A percentile compares a stretch with the other conserved stretches of the same genome.
phyloP scores from a whole-genome alignment of 2,113 vertebrate species.

The Empidonax alnorum region DNA sequence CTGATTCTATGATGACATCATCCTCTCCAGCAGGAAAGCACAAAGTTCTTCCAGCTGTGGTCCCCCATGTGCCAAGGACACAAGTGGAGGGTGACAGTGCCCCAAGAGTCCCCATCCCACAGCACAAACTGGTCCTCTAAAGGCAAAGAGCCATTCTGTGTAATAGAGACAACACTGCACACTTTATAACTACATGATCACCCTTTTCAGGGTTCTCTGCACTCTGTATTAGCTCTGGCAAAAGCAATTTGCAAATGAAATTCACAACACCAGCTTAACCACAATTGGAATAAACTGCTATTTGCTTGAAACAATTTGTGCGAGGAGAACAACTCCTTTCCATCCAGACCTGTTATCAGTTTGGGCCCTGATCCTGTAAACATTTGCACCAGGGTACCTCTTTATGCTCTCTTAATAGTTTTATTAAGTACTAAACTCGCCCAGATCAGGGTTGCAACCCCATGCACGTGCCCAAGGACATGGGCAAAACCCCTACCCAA shows the following conservation, averaged over 20 bases:
- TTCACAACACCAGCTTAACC: background rate
- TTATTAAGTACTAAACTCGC: background rate
- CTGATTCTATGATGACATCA: background rate
- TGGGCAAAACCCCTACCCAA: background rate
- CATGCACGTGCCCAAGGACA: background rate
- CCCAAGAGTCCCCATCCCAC: background rate
- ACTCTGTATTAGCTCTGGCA: background rate
- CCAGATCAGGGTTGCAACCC: background rate
- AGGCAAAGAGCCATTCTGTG: fast-evolving
- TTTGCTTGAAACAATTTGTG: background rate
- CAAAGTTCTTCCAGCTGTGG: background rate
- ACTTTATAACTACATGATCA: background rate
- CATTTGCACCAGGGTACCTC: too few relatives aligned
- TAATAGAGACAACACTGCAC: background rate
- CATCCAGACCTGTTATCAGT: background rate
- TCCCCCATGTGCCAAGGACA: fast-evolving
- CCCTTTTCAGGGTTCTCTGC: background rate
- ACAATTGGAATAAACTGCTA: background rate
- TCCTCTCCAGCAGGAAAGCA: background rate
- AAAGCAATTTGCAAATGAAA: background rate
- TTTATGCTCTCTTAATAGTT: background rate
- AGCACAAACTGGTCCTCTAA: background rate
- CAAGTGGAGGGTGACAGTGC: fast-evolving
- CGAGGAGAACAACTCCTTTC: background rate
- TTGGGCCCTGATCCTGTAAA: background rate